Conservation (phyloP, 2,797 vertebrate genomes). For the Poecilia gillii region DNA sequence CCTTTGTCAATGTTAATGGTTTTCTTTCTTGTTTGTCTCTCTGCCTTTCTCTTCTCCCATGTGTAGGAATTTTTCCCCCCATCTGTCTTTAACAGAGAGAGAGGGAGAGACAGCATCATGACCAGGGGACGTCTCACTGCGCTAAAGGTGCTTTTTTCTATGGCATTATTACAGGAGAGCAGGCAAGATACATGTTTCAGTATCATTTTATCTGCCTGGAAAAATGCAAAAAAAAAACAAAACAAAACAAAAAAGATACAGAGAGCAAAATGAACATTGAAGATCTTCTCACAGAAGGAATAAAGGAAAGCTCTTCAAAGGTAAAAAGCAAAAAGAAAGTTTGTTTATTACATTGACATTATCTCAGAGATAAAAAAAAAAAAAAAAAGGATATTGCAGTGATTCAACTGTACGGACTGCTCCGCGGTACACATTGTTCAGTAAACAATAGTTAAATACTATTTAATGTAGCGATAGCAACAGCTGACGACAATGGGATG, state of each 20-base stretch:
- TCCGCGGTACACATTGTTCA: slow-evolving; percentile 22
- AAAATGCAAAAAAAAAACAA: slow-evolving; percentile 19
- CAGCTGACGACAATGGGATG: slow-evolving; percentile 30
- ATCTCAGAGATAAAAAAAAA: background rate
- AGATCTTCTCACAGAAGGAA: slow-evolving; percentile 21
- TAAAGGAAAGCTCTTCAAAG: slow-evolving; percentile 15
- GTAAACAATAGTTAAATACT: slow-evolving; percentile 61
- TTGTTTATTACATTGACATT: background rate
- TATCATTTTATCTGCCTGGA: slow-evolving; percentile 42
- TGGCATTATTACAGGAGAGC: slow-evolving; percentile 25
- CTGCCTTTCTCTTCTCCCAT: background rate
- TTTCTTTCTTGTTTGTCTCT: background rate
- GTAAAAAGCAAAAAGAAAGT: background rate
- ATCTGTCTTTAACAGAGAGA: slow-evolving; percentile 10
- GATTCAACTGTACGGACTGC: slow-evolving; percentile 4
- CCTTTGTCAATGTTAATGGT: background rate
- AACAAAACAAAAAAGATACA: background rate
- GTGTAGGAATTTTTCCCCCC: slow-evolving; percentile 4
- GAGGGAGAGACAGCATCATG: background rate
- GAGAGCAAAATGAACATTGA: background rate
- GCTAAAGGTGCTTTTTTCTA: slow-evolving; percentile 33
- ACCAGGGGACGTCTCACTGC: slow-evolving; percentile 3
- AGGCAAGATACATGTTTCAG: slow-evolving; percentile 17
- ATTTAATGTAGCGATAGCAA: slow-evolving; percentile 53
- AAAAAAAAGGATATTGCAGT: background rate